Evolutionary conservation across 2,888 invertebrate genomes (phyloP), one percentile per base, ranked within the genome.

Genomic region (Nebria brevicollis): DNA sequence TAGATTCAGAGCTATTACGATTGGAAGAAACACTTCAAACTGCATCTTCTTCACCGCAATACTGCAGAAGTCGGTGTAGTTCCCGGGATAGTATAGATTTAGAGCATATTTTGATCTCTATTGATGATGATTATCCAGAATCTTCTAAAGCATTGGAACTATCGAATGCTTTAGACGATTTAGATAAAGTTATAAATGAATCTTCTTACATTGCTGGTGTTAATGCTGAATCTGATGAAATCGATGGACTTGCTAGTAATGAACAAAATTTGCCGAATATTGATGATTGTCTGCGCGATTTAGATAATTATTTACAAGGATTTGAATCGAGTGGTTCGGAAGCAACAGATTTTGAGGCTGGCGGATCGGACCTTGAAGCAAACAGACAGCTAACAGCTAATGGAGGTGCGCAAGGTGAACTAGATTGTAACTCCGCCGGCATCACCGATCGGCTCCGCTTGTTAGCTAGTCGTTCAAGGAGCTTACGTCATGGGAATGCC

Each of bases 221-320:
- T 11, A 68, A 70, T 26, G 1, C n/a, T 13, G 70, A 81, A 72
- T 34, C 34, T 4, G 83, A 84, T 64, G 83, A 80, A 43, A 75
- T 78, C n/a, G 82, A 83, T 73, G 82, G 82, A 34, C 77, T 77
- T 25, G 72, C 75, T 4, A 64, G 75, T 26, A 82, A 83, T 26
- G 84, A 83, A 75, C 75, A 79, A 25, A 72, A 25, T n/a, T 26
- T 65, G 11, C 11, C 79, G 68, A 26, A 42, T 81, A 42, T 91
- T 15, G 90, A 90, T 84, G 89, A 90, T 75, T 91, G 91, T 84
- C 86, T 92, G 20, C 86, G 89, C 84, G 91, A 92, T 82, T 86
- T 92, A 84, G 92, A 92, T 86, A 90, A 90, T 83, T 92, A 91
- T 85, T 85, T 91, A 66, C 89, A 89, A 83, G 87, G 88, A 79